These are phyloP conservation scores for Gerris buenoi DNA, from an alignment of 1,140 invertebrate species.

Conservation along the genomic window DNA sequence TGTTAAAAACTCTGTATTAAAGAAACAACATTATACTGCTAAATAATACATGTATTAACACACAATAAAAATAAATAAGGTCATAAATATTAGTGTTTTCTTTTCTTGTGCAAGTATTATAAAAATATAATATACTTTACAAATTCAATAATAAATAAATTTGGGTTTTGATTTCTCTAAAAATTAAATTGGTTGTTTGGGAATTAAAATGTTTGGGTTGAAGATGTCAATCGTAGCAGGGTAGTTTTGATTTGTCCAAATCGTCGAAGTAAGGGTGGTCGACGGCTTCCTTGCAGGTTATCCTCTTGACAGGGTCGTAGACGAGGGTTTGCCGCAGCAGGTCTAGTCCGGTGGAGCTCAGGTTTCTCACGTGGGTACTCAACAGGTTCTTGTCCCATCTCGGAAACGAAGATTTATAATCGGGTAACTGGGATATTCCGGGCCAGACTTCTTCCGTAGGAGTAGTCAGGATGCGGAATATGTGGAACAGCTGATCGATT, in stretches of 20 bases:
- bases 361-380: slow-evolving; percentile 38
- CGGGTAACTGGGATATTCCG: slow-evolving; percentile 41
- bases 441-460: slow-evolving; percentile 46
- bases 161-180: too few relatives aligned
- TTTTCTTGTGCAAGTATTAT: too few relatives aligned
- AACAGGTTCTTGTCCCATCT: slow-evolving; percentile 63
- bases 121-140: too few relatives aligned
- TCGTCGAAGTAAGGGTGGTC: slow-evolving; percentile 60
- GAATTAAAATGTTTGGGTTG: too few relatives aligned
- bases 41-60: too few relatives aligned
- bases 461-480: slow-evolving; percentile 54
- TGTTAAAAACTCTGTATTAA: too few relatives aligned
- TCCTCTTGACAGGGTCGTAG: slow-evolving; percentile 60
- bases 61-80: too few relatives aligned
- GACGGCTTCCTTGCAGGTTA: slow-evolving; percentile 53
- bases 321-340: slow-evolving; percentile 55
- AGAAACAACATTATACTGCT: too few relatives aligned
- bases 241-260: slow-evolving; percentile 42
- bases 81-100: too few relatives aligned
- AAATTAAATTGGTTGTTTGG: too few relatives aligned
- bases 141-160: too few relatives aligned
- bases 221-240: slow-evolving; percentile 22
- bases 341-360: slow-evolving; percentile 49
- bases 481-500: slow-evolving; percentile 87
- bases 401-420: slow-evolving; percentile 60